These are phyloP conservation scores for Telenomus remus DNA, from an alignment of 1,140 invertebrate species.

Conservation along the genomic window DNA sequence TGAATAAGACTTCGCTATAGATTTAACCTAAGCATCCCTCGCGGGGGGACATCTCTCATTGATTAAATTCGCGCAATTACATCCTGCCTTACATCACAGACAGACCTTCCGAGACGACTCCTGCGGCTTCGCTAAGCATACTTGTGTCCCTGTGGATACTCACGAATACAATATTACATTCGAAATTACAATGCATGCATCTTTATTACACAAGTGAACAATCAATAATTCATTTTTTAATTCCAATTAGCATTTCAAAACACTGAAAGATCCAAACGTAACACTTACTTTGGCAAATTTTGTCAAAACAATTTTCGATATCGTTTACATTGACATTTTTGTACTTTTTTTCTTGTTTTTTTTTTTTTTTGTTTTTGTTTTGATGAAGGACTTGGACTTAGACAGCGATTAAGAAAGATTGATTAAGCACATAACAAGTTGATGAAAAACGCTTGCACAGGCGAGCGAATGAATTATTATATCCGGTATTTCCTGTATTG, in stretches of 20 bases:
- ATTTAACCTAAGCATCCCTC: slow-evolving; percentile 65
- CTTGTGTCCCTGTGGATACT: slow-evolving; percentile 37
- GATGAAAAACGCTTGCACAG: slow-evolving; percentile 42
- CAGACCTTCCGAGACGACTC: slow-evolving; percentile 48
- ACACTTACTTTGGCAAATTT: too few species aligned
- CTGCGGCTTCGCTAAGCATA: slow-evolving; percentile 48
- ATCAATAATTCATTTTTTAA: neutral
- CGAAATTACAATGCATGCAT: slow-evolving; percentile 13
- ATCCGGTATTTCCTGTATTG: slow-evolving; percentile 74
- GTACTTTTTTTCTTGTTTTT: too few species aligned
- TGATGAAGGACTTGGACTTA: too few species aligned
- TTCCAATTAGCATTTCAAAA: too few species aligned
- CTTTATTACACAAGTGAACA: slow-evolving; percentile 6
- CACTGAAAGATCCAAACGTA: too few species aligned
- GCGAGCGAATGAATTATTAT: slow-evolving; percentile 74
- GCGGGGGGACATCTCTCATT: slow-evolving; percentile 69
- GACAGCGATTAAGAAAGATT: too few species aligned
- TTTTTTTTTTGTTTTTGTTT: too few species aligned
- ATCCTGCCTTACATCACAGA: slow-evolving; percentile 67
- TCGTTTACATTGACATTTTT: too few species aligned
- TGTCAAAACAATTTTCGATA: too few species aligned
- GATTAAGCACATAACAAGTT: neutral
- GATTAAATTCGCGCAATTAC: slow-evolving; percentile 74
- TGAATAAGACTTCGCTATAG: slow-evolving; percentile 68
- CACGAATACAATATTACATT: slow-evolving; percentile 28